Base-by-base conservation (phyloP, 2,113 vertebrate genomes). In the Serranochromis macrocephalus region DNA sequence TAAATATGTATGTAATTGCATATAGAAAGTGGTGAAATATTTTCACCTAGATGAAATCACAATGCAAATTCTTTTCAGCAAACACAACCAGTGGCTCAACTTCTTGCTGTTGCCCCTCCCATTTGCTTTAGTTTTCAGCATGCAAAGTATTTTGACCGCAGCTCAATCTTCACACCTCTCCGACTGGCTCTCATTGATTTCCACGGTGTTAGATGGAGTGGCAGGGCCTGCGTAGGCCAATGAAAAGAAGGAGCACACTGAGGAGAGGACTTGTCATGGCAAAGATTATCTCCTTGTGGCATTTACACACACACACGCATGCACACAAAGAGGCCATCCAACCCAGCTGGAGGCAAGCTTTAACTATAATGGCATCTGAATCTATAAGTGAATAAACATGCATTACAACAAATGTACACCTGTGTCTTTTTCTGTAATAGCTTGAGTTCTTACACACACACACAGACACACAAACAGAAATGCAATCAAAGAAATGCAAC, bases 91-190 rank as follows among this genome's bases (percentile, higher is more conserved):
- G 33, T 61, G 29, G 9, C 1, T 8, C 2, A 79, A 75, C 40
- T 49, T 47, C 16, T 47, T 75, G 26, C 36, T 26, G 51, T 4
- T 4, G 4, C n/a, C 71, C 45, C 71, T 55, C 53, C 61, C 3
- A 4, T 80, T 42, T 57, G 40, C 79, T 89, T 84, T 81, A 71
- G 45, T 82, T 86, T 85, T 49, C 81, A 68, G 85, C 85, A 92
- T 91, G 89, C 78, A 87, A 92, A 86, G 91, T 84, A 90, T 87
- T 94, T 88, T 93, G 90, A 94, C 93, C 86, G 73, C 85, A 33
- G 80, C 93, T 91, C 89, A 89, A 92, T 94, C 87, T 94, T 93
- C 93, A 95, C 94, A 94, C 94, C 89, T 89, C 93, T 94, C 82
- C 7, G 36, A 92, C 90, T 88, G 89, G 80, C 90, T 89, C 91